phyloP scores from a whole-genome alignment of 2,888 invertebrate genomes.

The Saturnia pavonia region DNA sequence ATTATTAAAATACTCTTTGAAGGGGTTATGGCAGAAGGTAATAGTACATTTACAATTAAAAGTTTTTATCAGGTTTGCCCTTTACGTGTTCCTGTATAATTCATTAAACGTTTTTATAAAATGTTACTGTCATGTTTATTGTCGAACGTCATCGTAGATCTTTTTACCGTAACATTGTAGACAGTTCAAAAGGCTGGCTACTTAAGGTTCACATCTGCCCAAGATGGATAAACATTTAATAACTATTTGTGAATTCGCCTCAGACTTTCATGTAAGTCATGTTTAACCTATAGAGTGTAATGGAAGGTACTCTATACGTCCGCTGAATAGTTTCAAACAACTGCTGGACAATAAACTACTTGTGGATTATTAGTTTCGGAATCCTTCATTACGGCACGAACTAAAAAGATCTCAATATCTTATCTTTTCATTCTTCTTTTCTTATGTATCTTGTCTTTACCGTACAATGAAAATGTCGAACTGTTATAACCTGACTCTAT shows the following conservation, averaged over 20 bases:
- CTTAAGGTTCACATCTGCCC: background rate
- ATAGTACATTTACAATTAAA: background rate
- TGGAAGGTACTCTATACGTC: no score
- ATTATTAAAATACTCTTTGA: background rate
- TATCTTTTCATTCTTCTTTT: no score
- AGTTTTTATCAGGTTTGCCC: background rate
- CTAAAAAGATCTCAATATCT: no score
- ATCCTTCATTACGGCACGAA: no score
- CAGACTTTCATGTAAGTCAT: background rate
- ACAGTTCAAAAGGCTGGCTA: background rate
- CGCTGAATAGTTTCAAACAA: no score
- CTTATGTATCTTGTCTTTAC: no score
- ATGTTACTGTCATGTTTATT: background rate
- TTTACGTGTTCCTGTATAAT: slow-evolving; percentile 13
- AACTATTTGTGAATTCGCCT: background rate
- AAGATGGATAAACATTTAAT: slow-evolving; percentile 4
- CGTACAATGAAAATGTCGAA: no score
- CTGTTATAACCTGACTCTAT: no score
- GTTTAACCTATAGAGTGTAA: no score
- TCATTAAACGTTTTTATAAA: slow-evolving; percentile 1
- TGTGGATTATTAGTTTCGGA: no score
- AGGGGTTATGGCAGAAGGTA: background rate
- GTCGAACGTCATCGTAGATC: slow-evolving; percentile 1
- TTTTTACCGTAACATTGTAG: slow-evolving; percentile 2
- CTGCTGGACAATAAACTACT: no score